These are phyloP conservation scores for Carassius carassius DNA, from an alignment of 2,113 vertebrate genomes.

Conservation along the genomic window DNA sequence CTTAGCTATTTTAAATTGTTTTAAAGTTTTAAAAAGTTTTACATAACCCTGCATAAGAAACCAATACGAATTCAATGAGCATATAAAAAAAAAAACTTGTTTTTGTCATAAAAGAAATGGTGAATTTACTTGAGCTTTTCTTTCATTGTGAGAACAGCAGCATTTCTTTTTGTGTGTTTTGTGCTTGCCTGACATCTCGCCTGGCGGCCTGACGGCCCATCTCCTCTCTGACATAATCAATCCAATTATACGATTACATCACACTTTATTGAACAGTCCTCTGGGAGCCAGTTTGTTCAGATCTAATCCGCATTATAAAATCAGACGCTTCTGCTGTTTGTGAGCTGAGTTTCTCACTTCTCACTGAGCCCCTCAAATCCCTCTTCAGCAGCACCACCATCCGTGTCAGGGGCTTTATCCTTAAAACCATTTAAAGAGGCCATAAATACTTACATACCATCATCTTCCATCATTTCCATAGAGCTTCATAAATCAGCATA, in stretches of 20 bases:
- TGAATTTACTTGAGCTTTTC: no score
- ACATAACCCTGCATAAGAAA: no score
- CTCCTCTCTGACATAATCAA: slow-evolving; percentile 53
- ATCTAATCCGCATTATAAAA: slow-evolving; percentile 49
- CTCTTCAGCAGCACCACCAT: neutral
- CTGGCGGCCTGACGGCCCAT: neutral
- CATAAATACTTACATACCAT: slow-evolving; percentile 27
- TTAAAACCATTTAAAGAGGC: slow-evolving; percentile 32
- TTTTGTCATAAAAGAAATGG: no score
- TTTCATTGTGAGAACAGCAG: neutral
- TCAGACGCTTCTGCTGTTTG: slow-evolving; percentile 13
- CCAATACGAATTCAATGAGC: no score
- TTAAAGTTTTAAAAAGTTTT: no score
- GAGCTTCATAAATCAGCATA: slow-evolving; percentile 5
- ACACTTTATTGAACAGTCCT: slow-evolving; percentile 48
- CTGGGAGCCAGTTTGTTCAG: slow-evolving; percentile 42
- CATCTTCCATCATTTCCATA: slow-evolving; percentile 23
- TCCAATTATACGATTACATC: slow-evolving; percentile 53
- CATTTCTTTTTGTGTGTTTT: neutral
- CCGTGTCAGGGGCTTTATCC: slow-evolving; percentile 19
- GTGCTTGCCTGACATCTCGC: neutral
- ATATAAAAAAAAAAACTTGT: no score
- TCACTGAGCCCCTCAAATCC: slow-evolving; percentile 23
- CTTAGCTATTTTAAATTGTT: no score
- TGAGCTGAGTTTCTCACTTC: neutral